Percentiles rank a stretch among this genome's conserved stretches.
Conservation (phyloP, 2,797 vertebrate species). For the Phataginus tetradactyla region DNA sequence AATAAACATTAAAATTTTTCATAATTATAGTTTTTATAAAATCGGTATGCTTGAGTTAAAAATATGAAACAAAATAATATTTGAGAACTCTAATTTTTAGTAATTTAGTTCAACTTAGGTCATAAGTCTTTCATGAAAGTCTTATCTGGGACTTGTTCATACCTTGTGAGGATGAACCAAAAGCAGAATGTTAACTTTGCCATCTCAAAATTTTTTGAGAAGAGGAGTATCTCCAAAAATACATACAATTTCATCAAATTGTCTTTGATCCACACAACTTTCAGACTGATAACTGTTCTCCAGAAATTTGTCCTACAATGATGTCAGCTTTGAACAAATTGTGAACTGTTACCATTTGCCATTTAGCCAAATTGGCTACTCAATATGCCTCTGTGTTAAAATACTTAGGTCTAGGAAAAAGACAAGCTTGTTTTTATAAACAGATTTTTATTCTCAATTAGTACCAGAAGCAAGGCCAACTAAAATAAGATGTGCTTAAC, state of each 20-base stretch:
- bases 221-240: conserved; percentile 39
- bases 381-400: conserved; percentile 13
- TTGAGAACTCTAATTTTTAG: conserved; percentile 53
- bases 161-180: conserved; percentile 32
- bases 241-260: conserved; percentile 31
- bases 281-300: conserved; percentile 16
- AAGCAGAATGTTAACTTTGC: conserved; percentile 35
- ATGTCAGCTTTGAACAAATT: conserved; percentile 32
- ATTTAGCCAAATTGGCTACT: not conserved
- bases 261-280: conserved; percentile 32
- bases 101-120: conserved; percentile 50
- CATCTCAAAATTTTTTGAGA: conserved; percentile 48
- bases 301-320: not conserved
- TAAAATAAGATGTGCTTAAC: not conserved
- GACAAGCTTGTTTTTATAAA: conserved; percentile 26
- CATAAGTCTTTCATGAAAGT: conserved; percentile 42
- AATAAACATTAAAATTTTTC: conserved; percentile 51
- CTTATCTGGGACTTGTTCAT: not conserved
- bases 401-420: conserved; percentile 29
- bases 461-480: conserved; percentile 1
- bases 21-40: conserved; percentile 32
- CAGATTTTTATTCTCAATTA: conserved; percentile 37
- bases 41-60: conserved; percentile 50
- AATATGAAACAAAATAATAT: conserved; percentile 45
- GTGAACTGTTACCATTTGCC: conserved; percentile 22